Percentiles rank a stretch among this genome's conserved stretches.
These are phyloP conservation scores for Cataglyphis cursor DNA, from an alignment of 2,888 invertebrate genomes.

Conservation along the genomic window DNA sequence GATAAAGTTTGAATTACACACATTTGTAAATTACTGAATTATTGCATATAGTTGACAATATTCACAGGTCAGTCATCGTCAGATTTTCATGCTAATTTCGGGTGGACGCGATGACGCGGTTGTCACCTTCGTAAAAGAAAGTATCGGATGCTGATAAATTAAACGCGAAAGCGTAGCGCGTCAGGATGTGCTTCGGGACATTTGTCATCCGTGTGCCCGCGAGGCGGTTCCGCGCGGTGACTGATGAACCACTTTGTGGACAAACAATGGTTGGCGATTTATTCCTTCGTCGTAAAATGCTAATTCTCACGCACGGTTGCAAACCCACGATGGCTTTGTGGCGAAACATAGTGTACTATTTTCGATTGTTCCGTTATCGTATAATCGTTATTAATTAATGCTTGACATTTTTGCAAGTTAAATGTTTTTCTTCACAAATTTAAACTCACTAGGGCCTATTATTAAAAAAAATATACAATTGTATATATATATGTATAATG, in stretches of 20 bases:
- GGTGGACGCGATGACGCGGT: conserved; percentile 22
- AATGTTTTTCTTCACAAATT: neutral
- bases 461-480: neutral
- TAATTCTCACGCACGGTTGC: conserved; percentile 36
- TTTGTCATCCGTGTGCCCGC: conserved; percentile 52
- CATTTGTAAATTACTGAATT: neutral
- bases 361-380: conserved; percentile 14
- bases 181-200: conserved; percentile 37
- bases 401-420: neutral
- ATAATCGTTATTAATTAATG: conserved; percentile 25
- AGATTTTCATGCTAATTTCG: conserved; percentile 64
- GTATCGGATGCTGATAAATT: conserved; percentile 53
- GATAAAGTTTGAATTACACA: neutral
- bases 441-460: neutral
- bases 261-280: conserved; percentile 46
- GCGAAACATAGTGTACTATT: neutral
- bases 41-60: neutral
- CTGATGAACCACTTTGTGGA: conserved; percentile 51
- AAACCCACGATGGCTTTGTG: conserved; percentile 11
- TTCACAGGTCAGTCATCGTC: conserved; percentile 9
- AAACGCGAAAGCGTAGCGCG: conserved; percentile 50
- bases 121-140: conserved; percentile 36
- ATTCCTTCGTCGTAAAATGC: conserved; percentile 45
- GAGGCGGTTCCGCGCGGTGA: conserved; percentile 50
- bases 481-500: neutral